These are phyloP conservation scores for Neelides sp. DNA, from an alignment of 1,140 invertebrate genomes.

Conservation along the genomic window DNA sequence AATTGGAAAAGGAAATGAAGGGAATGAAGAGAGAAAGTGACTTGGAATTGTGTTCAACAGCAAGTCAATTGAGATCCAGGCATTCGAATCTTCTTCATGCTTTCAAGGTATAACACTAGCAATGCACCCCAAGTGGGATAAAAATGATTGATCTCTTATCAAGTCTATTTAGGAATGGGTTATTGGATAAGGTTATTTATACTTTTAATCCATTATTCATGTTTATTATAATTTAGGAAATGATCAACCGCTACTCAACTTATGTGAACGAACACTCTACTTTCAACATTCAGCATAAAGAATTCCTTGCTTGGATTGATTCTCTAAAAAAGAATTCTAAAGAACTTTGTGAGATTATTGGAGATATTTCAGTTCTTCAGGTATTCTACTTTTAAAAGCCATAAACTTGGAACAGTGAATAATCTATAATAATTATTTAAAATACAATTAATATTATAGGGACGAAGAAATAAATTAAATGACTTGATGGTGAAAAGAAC, in stretches of 20 bases:
- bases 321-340: constrained; percentile 56
- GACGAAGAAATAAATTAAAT: constrained; percentile 66
- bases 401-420: neutral
- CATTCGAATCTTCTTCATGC: constrained; percentile 59
- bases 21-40: no score
- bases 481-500: constrained; percentile 66
- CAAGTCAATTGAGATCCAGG: constrained; percentile 58
- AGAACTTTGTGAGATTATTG: constrained; percentile 68
- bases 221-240: no score
- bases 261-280: constrained; percentile 70
- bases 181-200: no score
- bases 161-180: no score
- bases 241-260: constrained; percentile 22
- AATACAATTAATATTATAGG: constrained; percentile 39
- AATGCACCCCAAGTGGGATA: no score
- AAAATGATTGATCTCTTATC: no score
- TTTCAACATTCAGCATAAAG: constrained; percentile 64
- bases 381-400: constrained; percentile 12
- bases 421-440: constrained; percentile 4
- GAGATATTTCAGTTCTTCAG: constrained; percentile 65
- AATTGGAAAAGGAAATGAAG: constrained; percentile 56
- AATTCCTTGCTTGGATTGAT: constrained; percentile 61
- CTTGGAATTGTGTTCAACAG: no score
- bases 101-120: constrained; percentile 74
- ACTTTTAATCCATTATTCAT: no score